A percentile compares a stretch with the other conserved stretches of the same genome.
These are phyloP conservation scores for Labeo calbasu DNA, from an alignment of 2,797 vertebrate genomes.

Conservation along the genomic window DNA sequence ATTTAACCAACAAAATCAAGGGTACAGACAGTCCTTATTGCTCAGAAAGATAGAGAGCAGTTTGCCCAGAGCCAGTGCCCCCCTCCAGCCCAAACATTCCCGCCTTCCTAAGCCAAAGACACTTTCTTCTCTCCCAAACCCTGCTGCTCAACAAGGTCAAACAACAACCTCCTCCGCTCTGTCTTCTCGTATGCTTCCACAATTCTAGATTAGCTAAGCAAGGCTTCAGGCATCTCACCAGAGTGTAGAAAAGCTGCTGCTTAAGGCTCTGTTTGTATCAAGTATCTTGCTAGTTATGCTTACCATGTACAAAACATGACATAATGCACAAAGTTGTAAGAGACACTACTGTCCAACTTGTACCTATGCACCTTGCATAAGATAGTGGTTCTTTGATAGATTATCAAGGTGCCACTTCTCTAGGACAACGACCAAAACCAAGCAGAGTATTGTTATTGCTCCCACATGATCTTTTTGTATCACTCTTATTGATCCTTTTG, in stretches of 20 bases:
- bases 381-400: background rate
- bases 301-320: slow-evolving; percentile 2
- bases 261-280: slow-evolving; percentile 14
- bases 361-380: slow-evolving; percentile 19
- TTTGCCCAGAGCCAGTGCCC: slow-evolving; percentile 40
- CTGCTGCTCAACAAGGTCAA: slow-evolving; percentile 15
- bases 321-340: slow-evolving; percentile 17
- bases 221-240: background rate
- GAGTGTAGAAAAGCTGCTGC: slow-evolving; percentile 1
- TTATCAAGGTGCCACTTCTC: background rate
- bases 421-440: background rate
- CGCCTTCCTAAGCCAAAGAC: slow-evolving; percentile 93
- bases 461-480: background rate
- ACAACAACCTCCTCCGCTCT: slow-evolving; percentile 7
- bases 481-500: background rate
- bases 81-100: slow-evolving; percentile 67
- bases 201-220: slow-evolving; percentile 7
- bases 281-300: slow-evolving; percentile 13
- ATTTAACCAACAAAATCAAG: slow-evolving; percentile 14
- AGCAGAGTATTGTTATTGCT: background rate
- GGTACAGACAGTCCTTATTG: slow-evolving; percentile 33
- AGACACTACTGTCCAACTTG: background rate
- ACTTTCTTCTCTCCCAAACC: slow-evolving; percentile 68
- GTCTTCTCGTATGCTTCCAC: background rate
- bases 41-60: slow-evolving; percentile 35